Evolutionary conservation across 1,140 invertebrate genomes (phyloP), one percentile per base, ranked within the genome.

Genomic region (Myzus persicae): DNA sequence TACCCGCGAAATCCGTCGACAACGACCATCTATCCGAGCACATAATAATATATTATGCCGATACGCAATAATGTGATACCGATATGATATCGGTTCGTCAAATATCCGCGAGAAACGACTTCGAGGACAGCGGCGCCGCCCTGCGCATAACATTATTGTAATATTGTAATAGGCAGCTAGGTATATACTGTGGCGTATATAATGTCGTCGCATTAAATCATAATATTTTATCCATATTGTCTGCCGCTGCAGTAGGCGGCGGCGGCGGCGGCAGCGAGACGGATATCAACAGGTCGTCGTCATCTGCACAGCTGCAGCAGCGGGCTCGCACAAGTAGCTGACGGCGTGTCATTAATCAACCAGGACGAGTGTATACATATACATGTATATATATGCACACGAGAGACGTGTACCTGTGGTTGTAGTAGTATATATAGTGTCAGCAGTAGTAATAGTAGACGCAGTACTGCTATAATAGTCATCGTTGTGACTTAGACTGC

Each of bases 281-380:
- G 76, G 76, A 82, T 82, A 82, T 89, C 88, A 87, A 87, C 85
- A 87, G 40, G 85, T 87, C 85, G 24, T 87, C 85, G 85, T 40
- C 88, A n/a, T 22, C 88, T 48, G 6, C 54, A 59, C 54, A 59
- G 31, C 59, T 18, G 59, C 59, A 11, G 46, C 46, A 51, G 48
- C 48, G 59, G 59, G 31, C 31, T 76, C 36, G 59, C 59, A 67
- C 59, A 67, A 67, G 59, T 67, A 67, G 31, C 59, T 46, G 46
- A 36, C 46, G 46, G 88, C 48, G 48, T 38, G 88, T n/a, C 88
- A 89, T 89, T 89, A 89, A 89, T 89, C 88, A 89, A 89, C 88
- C 88, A 18, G 48, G 88, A 89, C 48, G 48, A 89, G 88, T 51
- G 46, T 44, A 44, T n/a, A n/a, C n/a, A n/a, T n/a, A n/a, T n/a